Conservation (phyloP, 2,113 vertebrate genomes). For the Centropus unirufus region DNA sequence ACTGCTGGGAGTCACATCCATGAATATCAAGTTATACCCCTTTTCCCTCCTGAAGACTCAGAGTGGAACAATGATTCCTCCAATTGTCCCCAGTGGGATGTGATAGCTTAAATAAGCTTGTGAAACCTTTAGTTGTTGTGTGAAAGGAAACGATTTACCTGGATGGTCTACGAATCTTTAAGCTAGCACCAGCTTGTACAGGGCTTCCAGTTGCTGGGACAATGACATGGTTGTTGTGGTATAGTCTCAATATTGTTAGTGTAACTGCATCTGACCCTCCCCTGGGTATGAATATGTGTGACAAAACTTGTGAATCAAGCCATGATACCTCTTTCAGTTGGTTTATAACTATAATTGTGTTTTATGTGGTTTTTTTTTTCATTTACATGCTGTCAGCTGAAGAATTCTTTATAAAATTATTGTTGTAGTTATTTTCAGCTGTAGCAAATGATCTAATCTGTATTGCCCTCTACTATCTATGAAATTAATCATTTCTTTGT, state of each 20-base stretch:
- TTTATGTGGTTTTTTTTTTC: slow-evolving; percentile 30
- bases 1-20: neutral
- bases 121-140: neutral
- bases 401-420: neutral
- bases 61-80: neutral
- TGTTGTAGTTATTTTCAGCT: neutral
- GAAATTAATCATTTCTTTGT: slow-evolving; percentile 34
- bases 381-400: neutral
- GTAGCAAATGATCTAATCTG: slow-evolving; percentile 29
- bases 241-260: neutral
- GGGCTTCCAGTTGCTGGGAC: neutral
- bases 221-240: neutral
- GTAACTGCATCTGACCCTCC: neutral
- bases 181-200: neutral
- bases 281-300: neutral
- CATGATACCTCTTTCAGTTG: neutral
- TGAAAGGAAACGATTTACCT: neutral
- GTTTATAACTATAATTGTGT: neutral
- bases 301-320: neutral
- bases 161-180: neutral
- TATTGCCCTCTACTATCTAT: neutral
- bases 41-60: neutral
- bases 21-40: neutral
- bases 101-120: neutral
- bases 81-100: neutral